A percentile compares a stretch with the other conserved stretches of the same genome.
phyloP scores from a whole-genome alignment of 2,797 vertebrate species.

The Pyrrhura leucotis region DNA sequence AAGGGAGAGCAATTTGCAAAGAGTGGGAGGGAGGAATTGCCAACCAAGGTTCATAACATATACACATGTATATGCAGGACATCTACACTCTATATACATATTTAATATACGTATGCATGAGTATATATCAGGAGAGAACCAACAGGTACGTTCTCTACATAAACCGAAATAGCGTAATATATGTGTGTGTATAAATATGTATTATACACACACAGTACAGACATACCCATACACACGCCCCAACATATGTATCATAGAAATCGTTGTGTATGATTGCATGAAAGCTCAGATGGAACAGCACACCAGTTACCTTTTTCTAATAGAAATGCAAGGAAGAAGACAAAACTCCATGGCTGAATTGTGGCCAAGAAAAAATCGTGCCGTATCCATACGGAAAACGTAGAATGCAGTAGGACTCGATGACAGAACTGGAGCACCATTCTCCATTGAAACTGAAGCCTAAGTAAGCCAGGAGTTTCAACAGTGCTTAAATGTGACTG shows the following conservation, averaged over 20 bases:
- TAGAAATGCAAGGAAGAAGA: slow-evolving; percentile 65
- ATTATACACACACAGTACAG: slow-evolving; percentile 57
- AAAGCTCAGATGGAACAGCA: slow-evolving; percentile 71
- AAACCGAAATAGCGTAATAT: slow-evolving; percentile 34
- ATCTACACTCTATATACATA: slow-evolving; percentile 80
- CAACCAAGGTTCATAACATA: slow-evolving; percentile 75
- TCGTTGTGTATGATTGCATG: slow-evolving; percentile 53
- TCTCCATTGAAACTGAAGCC: slow-evolving; percentile 39
- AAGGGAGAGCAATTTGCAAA: slow-evolving; percentile 77
- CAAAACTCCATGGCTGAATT: slow-evolving; percentile 61
- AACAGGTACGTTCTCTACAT: slow-evolving; percentile 58
- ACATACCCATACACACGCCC: slow-evolving; percentile 64
- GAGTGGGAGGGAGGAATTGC: slow-evolving; percentile 59
- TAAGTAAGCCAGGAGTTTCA: slow-evolving; percentile 47
- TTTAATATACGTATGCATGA: slow-evolving; percentile 70
- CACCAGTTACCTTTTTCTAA: slow-evolving; percentile 64
- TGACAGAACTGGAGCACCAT: slow-evolving; percentile 9
- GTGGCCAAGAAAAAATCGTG: slow-evolving; percentile 25
- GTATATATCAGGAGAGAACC: slow-evolving; percentile 73
- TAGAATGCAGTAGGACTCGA: not conserved
- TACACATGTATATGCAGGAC: slow-evolving; percentile 79
- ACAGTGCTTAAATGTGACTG: slow-evolving; percentile 34
- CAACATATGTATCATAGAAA: slow-evolving; percentile 63
- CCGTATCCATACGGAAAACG: slow-evolving; percentile 31
- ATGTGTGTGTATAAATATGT: not conserved